phyloP scores from a whole-genome alignment of 2,113 vertebrate genomes.

The Noctilio leporinus region DNA sequence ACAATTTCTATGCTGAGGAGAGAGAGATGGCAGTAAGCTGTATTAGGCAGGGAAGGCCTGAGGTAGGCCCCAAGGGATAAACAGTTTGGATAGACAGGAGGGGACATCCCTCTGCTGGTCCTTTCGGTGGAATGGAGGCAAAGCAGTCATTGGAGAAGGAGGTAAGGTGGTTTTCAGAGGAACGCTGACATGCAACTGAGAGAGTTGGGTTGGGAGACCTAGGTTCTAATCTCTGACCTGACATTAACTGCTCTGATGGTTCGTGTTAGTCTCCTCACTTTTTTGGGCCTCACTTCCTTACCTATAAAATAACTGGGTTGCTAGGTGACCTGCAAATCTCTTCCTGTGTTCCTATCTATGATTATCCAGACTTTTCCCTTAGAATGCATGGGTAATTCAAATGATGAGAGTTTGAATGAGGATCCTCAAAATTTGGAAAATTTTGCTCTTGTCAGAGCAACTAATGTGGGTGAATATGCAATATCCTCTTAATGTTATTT shows the following conservation, averaged over 20 bases:
- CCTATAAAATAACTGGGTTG: not conserved
- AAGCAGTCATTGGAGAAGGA: not conserved
- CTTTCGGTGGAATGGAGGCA: not conserved
- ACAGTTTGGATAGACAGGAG: not conserved
- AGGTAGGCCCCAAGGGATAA: no score
- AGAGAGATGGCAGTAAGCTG: not conserved
- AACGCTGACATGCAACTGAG: not conserved
- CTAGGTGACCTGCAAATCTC: not conserved
- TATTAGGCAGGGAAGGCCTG: not conserved
- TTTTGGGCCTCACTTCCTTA: not conserved
- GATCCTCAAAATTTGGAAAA: constrained; percentile 14
- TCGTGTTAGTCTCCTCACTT: not conserved
- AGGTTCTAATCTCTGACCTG: not conserved
- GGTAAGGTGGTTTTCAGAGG: not conserved
- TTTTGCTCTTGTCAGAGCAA: not conserved
- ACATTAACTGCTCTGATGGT: no score
- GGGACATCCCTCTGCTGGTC: not conserved
- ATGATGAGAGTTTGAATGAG: constrained; percentile 28
- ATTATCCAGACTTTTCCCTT: not conserved
- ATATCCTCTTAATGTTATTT: not conserved
- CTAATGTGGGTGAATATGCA: not conserved
- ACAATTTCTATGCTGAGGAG: not conserved
- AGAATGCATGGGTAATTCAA: not conserved
- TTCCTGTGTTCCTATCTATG: not conserved
- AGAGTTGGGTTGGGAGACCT: not conserved